Evolutionary conservation across 2,797 vertebrate genomes (phyloP), one percentile per base, ranked within the genome.

Genomic region (Uromys caudimaculatus): DNA sequence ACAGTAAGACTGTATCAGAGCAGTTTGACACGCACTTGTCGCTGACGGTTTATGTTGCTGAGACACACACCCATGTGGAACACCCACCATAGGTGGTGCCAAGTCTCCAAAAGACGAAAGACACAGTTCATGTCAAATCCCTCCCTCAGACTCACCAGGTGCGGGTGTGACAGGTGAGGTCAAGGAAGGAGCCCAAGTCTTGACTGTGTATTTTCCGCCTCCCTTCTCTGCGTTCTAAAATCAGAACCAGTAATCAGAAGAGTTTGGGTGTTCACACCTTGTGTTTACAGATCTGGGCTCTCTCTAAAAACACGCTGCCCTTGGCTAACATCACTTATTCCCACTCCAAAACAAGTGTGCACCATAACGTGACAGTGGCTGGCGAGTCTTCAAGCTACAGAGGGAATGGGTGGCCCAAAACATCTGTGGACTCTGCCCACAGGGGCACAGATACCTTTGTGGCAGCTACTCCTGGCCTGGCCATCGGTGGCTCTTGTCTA

Each of bases 71-170:
- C 5, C 76, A 67, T n/a, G 32, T 14, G 17, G 32, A 79, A 67
- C n/a, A 64, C n/a, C 19, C 64, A 35, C 3, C 19, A 0, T 1
- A 8, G 16, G 35, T 35, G 32, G 29, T 5, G 5, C 32, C 60
- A 14, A 12, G 52, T 54, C 47, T 77, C 50, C 12, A n/a, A 73
- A 35, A 35, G 47, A 71, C 0, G 1, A 62, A 4, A 0, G 38
- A 4, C 0, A 3, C 2, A 1, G 38, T 75, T 35, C 38, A 13
- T 0, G 0, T 27, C 1, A 27, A 0, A 67, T 23, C 9, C 69
- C 10, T 2, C 6, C 0, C 3, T 56, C 23, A 35, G 32, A 96
- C 97, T 97, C 21, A 98, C 97, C 96, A 1, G 0, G 14, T 54
- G 87, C 21, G 21, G 95, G 75, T 1, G 5, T 1, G 62, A 82